Evolutionary conservation across 2,888 invertebrate species (phyloP).

Genomic region (Stegophylla sp.): DNA sequence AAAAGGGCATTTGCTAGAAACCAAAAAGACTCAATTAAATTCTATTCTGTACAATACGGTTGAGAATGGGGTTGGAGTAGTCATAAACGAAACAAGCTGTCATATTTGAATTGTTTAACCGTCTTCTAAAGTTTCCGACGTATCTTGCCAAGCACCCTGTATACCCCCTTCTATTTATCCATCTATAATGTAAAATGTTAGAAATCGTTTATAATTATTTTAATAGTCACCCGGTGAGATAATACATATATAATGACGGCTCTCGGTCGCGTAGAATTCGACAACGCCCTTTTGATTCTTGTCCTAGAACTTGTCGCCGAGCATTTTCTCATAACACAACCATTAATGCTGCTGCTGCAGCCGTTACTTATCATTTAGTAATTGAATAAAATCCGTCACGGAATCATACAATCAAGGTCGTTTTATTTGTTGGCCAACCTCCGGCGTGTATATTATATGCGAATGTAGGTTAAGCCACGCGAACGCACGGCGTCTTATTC

Average conservation of each 20-base stretch:
- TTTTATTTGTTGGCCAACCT: constrained; percentile 48
- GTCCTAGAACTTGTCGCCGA: constrained; percentile 29
- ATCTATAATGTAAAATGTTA: too few relatives aligned
- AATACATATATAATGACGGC: neutral
- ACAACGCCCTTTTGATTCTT: constrained; percentile 39
- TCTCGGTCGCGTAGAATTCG: neutral
- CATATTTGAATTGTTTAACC: too few relatives aligned
- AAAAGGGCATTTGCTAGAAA: too few relatives aligned
- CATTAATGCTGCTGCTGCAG: neutral
- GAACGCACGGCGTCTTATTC: constrained; percentile 39
- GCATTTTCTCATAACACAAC: neutral
- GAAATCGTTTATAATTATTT: too few relatives aligned
- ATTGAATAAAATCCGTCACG: constrained; percentile 55
- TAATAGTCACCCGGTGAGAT: too few relatives aligned
- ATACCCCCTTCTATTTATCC: too few relatives aligned
- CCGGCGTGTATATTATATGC: neutral
- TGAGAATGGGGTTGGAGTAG: too few relatives aligned
- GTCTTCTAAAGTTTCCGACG: too few relatives aligned
- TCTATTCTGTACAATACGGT: too few relatives aligned
- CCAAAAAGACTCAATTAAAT: too few relatives aligned
- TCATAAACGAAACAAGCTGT: too few relatives aligned
- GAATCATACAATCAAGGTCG: constrained; percentile 57
- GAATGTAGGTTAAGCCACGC: constrained; percentile 56
- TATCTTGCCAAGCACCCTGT: too few relatives aligned
- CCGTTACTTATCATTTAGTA: constrained; percentile 13